Evolutionary conservation across 2,888 invertebrate genomes (phyloP).

Genomic region (Leuctra nigra): DNA sequence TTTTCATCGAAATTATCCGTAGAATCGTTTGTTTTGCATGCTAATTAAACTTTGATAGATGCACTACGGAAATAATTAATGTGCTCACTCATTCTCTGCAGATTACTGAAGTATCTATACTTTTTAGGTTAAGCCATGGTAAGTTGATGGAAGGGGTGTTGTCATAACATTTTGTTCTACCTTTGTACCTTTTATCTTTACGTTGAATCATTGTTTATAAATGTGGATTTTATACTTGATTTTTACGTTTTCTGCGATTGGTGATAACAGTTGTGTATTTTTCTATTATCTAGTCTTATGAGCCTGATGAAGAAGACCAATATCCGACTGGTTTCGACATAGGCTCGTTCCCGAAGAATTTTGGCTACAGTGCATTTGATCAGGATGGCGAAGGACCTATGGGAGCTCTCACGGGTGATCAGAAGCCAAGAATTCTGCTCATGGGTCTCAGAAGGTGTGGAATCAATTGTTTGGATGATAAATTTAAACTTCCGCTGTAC

Average conservation of each 20-base stretch:
- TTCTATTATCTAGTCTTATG: constrained; percentile 35
- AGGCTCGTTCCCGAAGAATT: constrained; percentile 83
- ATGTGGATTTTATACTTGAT: too few species aligned
- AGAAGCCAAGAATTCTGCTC: constrained; percentile 86
- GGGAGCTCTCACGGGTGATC: constrained; percentile 52
- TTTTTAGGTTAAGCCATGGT: neutral
- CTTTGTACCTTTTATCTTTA: neutral
- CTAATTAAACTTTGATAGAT: too few species aligned
- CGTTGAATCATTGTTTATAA: neutral
- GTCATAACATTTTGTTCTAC: neutral
- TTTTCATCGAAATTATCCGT: too few species aligned
- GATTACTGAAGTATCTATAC: too few species aligned
- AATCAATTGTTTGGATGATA: neutral
- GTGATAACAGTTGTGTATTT: too few species aligned
- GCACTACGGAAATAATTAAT: too few species aligned
- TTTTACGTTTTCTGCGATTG: too few species aligned
- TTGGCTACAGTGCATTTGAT: constrained; percentile 85
- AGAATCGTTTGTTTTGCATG: too few species aligned
- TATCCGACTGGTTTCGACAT: constrained; percentile 46
- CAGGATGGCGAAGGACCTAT: constrained; percentile 64
- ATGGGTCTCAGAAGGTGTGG: constrained; percentile 86
- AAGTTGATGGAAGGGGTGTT: neutral
- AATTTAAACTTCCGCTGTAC: neutral
- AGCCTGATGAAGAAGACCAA: constrained; percentile 44
- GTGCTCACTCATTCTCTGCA: too few species aligned